Percentiles rank a stretch among this genome's conserved stretches.
Conservation (phyloP, 2,888 invertebrate genomes). For the Microctonus brassicae region DNA sequence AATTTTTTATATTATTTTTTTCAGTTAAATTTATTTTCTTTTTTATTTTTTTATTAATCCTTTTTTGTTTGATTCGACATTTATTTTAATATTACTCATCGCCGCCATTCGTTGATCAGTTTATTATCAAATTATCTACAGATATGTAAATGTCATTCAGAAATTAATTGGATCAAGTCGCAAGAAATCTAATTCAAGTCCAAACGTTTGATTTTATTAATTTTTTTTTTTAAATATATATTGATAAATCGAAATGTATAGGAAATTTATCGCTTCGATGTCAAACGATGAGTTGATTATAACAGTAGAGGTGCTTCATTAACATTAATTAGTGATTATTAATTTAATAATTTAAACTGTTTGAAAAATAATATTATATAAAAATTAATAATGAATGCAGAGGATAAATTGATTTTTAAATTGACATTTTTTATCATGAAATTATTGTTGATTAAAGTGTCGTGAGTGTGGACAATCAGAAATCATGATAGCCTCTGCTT, state of each 20-base stretch:
- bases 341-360: neutral
- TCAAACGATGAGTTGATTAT: neutral
- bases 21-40: too few species aligned
- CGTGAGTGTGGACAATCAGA: neutral
- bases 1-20: too few species aligned
- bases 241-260: neutral
- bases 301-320: neutral
- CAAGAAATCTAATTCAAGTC: neutral
- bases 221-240: neutral
- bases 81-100: neutral
- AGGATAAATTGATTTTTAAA: neutral
- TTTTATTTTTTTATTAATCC: neutral
- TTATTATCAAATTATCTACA: constrained; percentile 14
- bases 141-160: constrained; percentile 6
- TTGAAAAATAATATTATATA: neutral
- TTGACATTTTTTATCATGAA: neutral
- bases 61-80: neutral
- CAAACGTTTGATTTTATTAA: neutral
- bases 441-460: neutral
- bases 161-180: neutral
- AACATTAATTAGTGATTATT: neutral
- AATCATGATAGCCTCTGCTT: constrained; percentile 47
- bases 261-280: neutral
- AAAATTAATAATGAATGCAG: neutral
- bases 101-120: neutral